A percentile compares a stretch with the other conserved stretches of the same genome.
phyloP scores from a whole-genome alignment of 2,888 invertebrate genomes.

The Dromius quadrimaculatus region DNA sequence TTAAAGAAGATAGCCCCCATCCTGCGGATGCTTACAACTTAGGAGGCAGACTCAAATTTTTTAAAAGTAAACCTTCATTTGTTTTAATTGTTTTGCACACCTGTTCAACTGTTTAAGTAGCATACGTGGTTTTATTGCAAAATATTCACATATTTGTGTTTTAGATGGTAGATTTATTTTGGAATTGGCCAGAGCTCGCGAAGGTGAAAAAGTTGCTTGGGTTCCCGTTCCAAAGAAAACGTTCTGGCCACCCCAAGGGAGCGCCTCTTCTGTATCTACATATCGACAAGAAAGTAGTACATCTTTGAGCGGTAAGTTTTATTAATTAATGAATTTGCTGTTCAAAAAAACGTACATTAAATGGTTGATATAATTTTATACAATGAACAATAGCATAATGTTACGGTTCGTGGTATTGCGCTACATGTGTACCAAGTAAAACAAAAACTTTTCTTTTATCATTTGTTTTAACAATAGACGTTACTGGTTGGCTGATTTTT shows the following conservation, averaged over 20 bases:
- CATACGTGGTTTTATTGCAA: not conserved
- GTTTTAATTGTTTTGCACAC: constrained; percentile 3
- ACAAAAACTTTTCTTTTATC: constrained; percentile 21
- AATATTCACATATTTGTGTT: constrained; percentile 13
- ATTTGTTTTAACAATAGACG: constrained; percentile 14
- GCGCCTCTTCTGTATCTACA: constrained; percentile 71
- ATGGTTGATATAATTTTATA: no score
- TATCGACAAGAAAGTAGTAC: constrained; percentile 80
- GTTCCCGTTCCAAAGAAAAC: constrained; percentile 90
- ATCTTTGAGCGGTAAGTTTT: constrained; percentile 84
- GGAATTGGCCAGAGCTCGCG: constrained; percentile 82
- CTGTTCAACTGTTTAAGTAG: not conserved
- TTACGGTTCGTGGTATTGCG: constrained; percentile 15
- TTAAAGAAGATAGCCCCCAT: constrained; percentile 67
- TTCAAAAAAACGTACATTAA: no score
- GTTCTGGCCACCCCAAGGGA: constrained; percentile 85
- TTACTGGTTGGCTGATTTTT: constrained; percentile 1
- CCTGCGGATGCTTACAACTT: constrained; percentile 63
- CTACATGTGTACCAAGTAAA: constrained; percentile 7
- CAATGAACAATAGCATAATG: constrained; percentile 9
- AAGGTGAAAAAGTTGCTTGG: constrained; percentile 88
- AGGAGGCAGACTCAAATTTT: constrained; percentile 84
- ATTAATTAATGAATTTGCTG: no score
- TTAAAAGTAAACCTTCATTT: constrained; percentile 73
- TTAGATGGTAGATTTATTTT: constrained; percentile 91